A percentile compares a stretch with the other conserved stretches of the same genome.
These are phyloP conservation scores for Sicus ferrugineus DNA, from an alignment of 2,888 invertebrate genomes.

Conservation along the genomic window DNA sequence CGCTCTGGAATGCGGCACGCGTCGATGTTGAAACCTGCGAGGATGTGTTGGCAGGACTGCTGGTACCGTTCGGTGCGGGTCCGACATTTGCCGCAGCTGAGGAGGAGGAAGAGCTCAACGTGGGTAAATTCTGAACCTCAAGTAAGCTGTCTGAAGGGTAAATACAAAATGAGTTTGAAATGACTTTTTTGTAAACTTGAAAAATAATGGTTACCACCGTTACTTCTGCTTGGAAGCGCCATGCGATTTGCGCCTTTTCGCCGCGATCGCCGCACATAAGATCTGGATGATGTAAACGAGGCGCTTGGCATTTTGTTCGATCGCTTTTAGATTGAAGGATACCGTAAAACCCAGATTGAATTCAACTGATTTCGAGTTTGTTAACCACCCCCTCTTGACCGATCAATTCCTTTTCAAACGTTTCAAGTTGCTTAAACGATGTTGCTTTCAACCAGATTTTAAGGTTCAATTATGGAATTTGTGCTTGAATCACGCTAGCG, in stretches of 20 bases:
- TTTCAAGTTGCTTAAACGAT: no score
- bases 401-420: no score
- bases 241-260: slow-evolving; percentile 89
- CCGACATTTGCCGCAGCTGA: slow-evolving; percentile 17
- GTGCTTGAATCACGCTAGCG: neutral
- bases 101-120: slow-evolving; percentile 60
- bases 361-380: neutral
- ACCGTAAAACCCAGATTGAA: neutral
- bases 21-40: slow-evolving; percentile 38
- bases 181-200: neutral
- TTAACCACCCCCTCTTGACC: neutral
- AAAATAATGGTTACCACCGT: slow-evolving; percentile 53
- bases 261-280: slow-evolving; percentile 89
- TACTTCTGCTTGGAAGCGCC: slow-evolving; percentile 64
- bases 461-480: no score
- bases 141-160: slow-evolving; percentile 55
- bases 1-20: slow-evolving; percentile 42
- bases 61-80: neutral
- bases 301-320: slow-evolving; percentile 80
- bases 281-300: slow-evolving; percentile 91
- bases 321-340: neutral
- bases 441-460: no score
- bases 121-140: slow-evolving; percentile 75
- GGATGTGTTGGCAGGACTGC: slow-evolving; percentile 6
- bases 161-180: slow-evolving; percentile 66